Evolutionary conservation across 2,888 invertebrate species (phyloP).

Genomic region (Venusia cambrica): DNA sequence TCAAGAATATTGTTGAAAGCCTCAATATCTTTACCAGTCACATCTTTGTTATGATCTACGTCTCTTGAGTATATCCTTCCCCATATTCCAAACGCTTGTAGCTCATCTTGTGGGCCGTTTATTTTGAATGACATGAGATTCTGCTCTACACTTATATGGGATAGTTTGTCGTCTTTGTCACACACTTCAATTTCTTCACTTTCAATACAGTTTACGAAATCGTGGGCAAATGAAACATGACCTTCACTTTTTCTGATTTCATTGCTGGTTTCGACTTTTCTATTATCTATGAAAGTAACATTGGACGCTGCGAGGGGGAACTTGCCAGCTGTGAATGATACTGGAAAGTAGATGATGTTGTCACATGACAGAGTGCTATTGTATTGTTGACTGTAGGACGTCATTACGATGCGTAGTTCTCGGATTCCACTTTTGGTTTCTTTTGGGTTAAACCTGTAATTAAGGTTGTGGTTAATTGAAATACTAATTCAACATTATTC

Average conservation of each 20-base stretch:
- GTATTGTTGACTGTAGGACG: slow-evolving; percentile 50
- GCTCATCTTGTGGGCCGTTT: slow-evolving; percentile 53
- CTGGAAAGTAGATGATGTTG: slow-evolving; percentile 70
- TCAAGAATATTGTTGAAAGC: slow-evolving; percentile 49
- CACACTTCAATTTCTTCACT: too few relatives aligned
- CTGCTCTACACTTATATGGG: slow-evolving; percentile 20
- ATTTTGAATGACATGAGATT: slow-evolving; percentile 47
- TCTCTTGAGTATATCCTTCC: slow-evolving; percentile 72
- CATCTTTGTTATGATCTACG: slow-evolving; percentile 47
- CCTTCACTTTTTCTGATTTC: slow-evolving; percentile 6
- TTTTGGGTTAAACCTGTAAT: slow-evolving; percentile 65
- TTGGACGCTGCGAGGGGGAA: slow-evolving; percentile 64
- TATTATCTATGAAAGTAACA: slow-evolving; percentile 36
- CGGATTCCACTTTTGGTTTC: slow-evolving; percentile 59
- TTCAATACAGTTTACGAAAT: too few relatives aligned
- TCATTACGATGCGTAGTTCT: slow-evolving; percentile 67
- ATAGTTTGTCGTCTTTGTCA: slow-evolving; percentile 9
- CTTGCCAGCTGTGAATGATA: slow-evolving; percentile 69
- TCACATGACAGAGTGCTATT: slow-evolving; percentile 57
- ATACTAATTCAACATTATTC: too few relatives aligned
- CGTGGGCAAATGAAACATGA: too few relatives aligned
- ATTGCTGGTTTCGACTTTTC: slow-evolving; percentile 9
- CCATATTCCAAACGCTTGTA: slow-evolving; percentile 73
- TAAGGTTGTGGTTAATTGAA: too few relatives aligned
- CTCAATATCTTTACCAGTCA: slow-evolving; percentile 44